Base-by-base conservation (phyloP, 2,888 invertebrate species). In the Endotricha flammealis region DNA sequence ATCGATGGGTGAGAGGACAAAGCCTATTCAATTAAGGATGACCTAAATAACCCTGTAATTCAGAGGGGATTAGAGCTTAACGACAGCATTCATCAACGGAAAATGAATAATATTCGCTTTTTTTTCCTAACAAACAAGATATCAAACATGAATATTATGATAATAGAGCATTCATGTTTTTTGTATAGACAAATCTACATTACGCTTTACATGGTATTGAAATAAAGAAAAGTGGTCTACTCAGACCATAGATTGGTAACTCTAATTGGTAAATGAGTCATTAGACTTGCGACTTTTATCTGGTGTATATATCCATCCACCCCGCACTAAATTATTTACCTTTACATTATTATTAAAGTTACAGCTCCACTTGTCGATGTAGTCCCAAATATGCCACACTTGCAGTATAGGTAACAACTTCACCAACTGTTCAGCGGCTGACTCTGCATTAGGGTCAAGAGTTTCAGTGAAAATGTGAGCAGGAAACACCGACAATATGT, bases 371-470 rank as follows among this genome's bases (percentile, higher is more conserved):
- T 71, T 74, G 1, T 48, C 38, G 5, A 78, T 46, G 43, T 83
- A 86, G 24, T 65, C 68, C 80, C 78, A 80, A 23, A 85, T 47
- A 46, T 86, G 85, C 85, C 85, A 85, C 2, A 81, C 72, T 66
- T 86, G 85, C 7, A 86, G 39, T 4, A 67, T 50, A 0, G 81
- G 82, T 2, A 74, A 58, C 27, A 83, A 38, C n/a, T 64, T 57
- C 1, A 72, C 68, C 13, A 81, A 43, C 46, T 80, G 78, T 1
- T 70, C 74, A 1, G 56, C 48, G 4, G 74, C 50, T 1, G 76
- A 57, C 14, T 70, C 63, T 4, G 57, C 63, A 2, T 53, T 39
- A 7, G 73, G 75, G 33, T 83, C 82, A 38, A 83, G 33, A 0
- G 77, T 79, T 25, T 80, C 70, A 12, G 77, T 65, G 48, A 83